Evolutionary conservation across 2,797 vertebrate genomes (phyloP), one percentile per base, ranked within the genome.

Genomic region (Micrastur ruficollis): DNA sequence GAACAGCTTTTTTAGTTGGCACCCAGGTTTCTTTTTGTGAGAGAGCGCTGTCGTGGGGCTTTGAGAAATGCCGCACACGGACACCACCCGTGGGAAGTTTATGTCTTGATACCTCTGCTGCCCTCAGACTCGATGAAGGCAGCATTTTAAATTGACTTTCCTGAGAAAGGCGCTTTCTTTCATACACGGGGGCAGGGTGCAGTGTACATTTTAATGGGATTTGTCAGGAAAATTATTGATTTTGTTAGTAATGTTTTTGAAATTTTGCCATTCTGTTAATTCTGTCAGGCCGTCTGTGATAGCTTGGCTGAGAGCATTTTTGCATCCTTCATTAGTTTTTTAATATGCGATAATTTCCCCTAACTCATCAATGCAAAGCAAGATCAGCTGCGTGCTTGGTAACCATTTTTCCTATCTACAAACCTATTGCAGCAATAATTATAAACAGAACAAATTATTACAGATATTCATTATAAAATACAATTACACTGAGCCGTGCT

Each of bases 161-260:
- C 94, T 91, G 92, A 93, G 84, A 95, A 97, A 91, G 90, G 67
- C 42, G 67, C 40, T 73, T 38, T 17, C 94, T 88, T 62, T n/a
- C 59, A 49, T 82, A 29, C 46, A 56, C 65, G 55, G 82, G 59
- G 42, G 81, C 31, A 73, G 86, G 84, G 91, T 93, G 93, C 89
- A 59, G 74, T 86, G 92, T 86, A 84, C 95, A 93, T 95, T 96
- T 95, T 97, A 97, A 98, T 92, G 75, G 53, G 55, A 94, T 42
- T 52, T 96, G 90, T 96, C 93, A 95, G 76, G 83, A 83, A 75
- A 95, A 95, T 91, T 97, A 98, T 93, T 96, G 97, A 98, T 97
- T 97, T 91, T 75, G 21, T 93, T 93, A 84, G 80, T 92, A 97
- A 96, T 88, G 91, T 81, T 95, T 97, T 95, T 98, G 78, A 95